phyloP scores from a whole-genome alignment of 2,113 vertebrate species.

The Recurvirostra avosetta region DNA sequence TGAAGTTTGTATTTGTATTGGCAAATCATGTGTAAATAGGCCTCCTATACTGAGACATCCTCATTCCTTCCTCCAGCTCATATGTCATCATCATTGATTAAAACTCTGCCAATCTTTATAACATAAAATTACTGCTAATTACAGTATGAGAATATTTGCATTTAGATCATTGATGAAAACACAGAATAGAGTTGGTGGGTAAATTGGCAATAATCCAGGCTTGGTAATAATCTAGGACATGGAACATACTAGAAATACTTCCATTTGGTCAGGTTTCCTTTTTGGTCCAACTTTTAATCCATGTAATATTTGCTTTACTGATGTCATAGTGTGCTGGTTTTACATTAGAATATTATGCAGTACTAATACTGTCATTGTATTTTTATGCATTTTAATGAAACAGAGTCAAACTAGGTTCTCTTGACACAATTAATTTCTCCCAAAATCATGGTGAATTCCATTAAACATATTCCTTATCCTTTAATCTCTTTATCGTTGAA shows the following conservation, averaged over 20 bases:
- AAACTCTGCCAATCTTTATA: neutral
- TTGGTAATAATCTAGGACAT: neutral
- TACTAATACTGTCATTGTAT: neutral
- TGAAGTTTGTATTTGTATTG: neutral
- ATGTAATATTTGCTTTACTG: neutral
- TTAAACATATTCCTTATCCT: neutral
- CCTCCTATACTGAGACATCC: neutral
- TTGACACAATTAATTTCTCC: neutral
- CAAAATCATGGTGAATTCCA: neutral
- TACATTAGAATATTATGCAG: neutral
- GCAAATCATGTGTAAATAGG: neutral
- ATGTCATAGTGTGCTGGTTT: neutral
- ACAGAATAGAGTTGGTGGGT: neutral
- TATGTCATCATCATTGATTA: neutral
- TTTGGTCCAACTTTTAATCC: neutral
- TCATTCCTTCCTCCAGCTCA: neutral
- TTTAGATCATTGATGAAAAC: neutral
- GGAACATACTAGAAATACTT: neutral
- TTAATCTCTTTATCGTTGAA: neutral
- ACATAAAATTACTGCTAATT: neutral
- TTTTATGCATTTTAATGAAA: neutral
- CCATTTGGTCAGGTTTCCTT: neutral
- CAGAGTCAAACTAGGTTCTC: neutral
- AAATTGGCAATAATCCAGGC: no score
- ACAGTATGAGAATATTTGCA: neutral